These are phyloP conservation scores for Dysdera silvatica DNA, from an alignment of 1,140 invertebrate species.

Conservation along the genomic window DNA sequence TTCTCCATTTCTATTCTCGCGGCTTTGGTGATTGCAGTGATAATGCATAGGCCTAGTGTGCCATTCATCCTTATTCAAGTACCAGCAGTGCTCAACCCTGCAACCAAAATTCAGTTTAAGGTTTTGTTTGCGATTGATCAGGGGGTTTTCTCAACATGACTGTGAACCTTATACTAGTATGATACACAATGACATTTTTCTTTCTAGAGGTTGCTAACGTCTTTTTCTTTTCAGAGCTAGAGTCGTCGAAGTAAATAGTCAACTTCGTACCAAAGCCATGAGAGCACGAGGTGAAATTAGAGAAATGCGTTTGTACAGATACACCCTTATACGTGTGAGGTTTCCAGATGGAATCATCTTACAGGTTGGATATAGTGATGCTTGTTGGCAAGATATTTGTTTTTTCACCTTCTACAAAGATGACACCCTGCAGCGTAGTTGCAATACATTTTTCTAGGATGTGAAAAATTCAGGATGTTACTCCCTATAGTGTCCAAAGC, in stretches of 20 bases:
- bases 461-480: not conserved
- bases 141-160: not conserved
- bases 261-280: constrained; percentile 86
- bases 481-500: not conserved
- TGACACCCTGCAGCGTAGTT: not conserved
- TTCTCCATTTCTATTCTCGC: no score
- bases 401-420: not conserved
- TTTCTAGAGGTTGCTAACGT: not conserved
- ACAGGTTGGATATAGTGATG: constrained; percentile 52
- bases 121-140: not conserved
- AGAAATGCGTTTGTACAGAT: constrained; percentile 69
- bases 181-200: not conserved
- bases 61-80: no score
- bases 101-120: not conserved
- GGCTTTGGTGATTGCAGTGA: no score
- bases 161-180: not conserved
- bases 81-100: no score
- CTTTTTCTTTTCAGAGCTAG: constrained; percentile 53
- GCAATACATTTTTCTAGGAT: not conserved
- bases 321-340: constrained; percentile 68
- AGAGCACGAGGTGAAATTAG: constrained; percentile 72
- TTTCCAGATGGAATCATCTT: constrained; percentile 79
- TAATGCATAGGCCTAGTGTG: no score
- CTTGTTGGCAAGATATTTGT: no score
- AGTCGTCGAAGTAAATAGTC: constrained; percentile 65